Evolutionary conservation across 2,113 vertebrate species (phyloP), one percentile per base, ranked within the genome.

Genomic region (Microtus richardsoni): DNA sequence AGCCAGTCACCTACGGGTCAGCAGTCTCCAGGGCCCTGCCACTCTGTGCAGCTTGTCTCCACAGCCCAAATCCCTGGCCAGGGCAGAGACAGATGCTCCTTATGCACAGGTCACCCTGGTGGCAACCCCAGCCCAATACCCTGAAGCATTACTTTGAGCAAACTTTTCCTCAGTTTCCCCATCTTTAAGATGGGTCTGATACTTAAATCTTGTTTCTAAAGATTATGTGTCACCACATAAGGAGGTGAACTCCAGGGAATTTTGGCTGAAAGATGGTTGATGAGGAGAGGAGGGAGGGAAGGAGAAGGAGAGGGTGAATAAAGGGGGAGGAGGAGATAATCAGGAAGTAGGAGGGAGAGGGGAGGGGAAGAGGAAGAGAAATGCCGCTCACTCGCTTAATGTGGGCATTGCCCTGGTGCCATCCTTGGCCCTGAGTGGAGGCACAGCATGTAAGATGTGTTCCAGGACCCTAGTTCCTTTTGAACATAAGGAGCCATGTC

Each of bases 241-340:
- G 26, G 47, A 60, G 41, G 28, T 0, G 3, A 54, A 33, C 7
- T 0, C 0, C 6, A 78, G 62, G 30, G 26, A 14, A 11, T 66
- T 66, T 66, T 84, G 3, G 30, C 14, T 84, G 64, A 84, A 62
- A 19, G 68, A 28, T 49, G 47, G 22, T 62, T 83, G 80, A 60
- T 82, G 54, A 62, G 47, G 22, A 16, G 22, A 41, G 28, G n/a
- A 14, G 5, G 10, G 54, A 26, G 22, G 9, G 22, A 16, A 13
- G 13, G 12, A 14, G 54, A 41, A 41, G 28, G 41, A 41, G 64
- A 49, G 33, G 36, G 5, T 24, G 68, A 44, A 62, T 7, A 16
- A 64, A 17, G 3, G 33, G 11, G 58, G 39, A 41, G 14, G n/a
- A 22, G 7, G 24, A n/a, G 64, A 66, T 28, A 28, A n/a, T 4